phyloP scores from a whole-genome alignment of 2,888 invertebrate genomes.

The Elmis aenea region DNA sequence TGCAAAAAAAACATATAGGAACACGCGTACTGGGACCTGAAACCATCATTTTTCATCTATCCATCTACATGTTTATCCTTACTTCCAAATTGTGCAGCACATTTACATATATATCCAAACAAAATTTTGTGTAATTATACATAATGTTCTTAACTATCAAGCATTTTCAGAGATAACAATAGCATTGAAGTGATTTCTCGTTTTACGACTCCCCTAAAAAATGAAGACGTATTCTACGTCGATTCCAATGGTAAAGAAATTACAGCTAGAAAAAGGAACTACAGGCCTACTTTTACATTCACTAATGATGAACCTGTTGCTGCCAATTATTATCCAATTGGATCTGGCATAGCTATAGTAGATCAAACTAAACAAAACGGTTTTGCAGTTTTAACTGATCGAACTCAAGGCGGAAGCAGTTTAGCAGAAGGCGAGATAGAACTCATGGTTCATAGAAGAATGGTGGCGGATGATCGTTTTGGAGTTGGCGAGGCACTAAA shows the following conservation, averaged over 20 bases:
- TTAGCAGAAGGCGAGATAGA: slow-evolving; percentile 58
- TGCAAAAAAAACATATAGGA: too few relatives aligned
- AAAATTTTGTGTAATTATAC: too few relatives aligned
- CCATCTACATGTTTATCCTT: too few relatives aligned
- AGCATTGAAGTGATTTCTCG: slow-evolving; percentile 68
- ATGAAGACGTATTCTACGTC: slow-evolving; percentile 60
- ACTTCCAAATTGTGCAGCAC: too few relatives aligned
- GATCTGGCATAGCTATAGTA: slow-evolving; percentile 57
- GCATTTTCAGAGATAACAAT: slow-evolving; percentile 38
- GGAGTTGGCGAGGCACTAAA: slow-evolving; percentile 87
- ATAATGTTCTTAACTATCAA: slow-evolving; percentile 2
- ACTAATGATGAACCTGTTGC: slow-evolving; percentile 52
- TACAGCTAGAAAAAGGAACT: slow-evolving; percentile 55
- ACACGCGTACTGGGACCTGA: too few relatives aligned
- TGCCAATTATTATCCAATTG: slow-evolving; percentile 73
- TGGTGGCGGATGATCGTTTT: slow-evolving; percentile 78
- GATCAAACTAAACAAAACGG: slow-evolving; percentile 44
- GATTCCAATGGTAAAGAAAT: slow-evolving; percentile 77
- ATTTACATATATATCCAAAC: too few relatives aligned
- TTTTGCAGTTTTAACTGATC: slow-evolving; percentile 56
- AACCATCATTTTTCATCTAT: too few relatives aligned
- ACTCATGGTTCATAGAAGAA: slow-evolving; percentile 74
- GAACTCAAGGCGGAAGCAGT: slow-evolving; percentile 59
- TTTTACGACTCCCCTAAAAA: slow-evolving; percentile 56
- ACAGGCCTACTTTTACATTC: slow-evolving; percentile 55